These are phyloP conservation scores for Frankliniella fusca DNA, from an alignment of 2,888 invertebrate species.

Conservation along the genomic window DNA sequence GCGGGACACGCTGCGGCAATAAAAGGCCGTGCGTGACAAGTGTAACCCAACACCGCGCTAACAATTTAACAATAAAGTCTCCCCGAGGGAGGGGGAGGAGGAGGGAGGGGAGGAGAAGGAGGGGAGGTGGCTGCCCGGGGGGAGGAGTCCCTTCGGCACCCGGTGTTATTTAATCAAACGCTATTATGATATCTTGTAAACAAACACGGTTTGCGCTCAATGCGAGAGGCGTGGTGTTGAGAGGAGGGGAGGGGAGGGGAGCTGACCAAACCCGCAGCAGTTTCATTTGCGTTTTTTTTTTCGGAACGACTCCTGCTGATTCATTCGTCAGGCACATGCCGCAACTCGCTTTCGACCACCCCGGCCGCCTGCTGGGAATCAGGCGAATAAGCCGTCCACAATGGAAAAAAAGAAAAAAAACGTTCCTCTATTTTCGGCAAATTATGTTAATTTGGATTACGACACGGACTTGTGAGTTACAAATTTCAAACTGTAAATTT, in stretches of 20 bases:
- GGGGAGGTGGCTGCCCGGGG: not conserved
- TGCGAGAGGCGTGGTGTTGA: not conserved
- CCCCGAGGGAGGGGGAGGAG: not conserved
- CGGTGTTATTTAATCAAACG: constrained; percentile 16
- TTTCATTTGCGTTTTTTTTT: too few species aligned
- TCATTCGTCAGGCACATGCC: too few species aligned
- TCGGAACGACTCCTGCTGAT: too few species aligned
- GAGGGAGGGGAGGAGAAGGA: constrained; percentile 1
- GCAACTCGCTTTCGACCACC: too few species aligned
- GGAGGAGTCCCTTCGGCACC: not conserved
- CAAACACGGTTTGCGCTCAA: not conserved
- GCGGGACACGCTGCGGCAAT: constrained; percentile 5
- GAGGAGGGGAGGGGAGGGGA: not conserved
- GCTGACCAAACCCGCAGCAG: too few species aligned
- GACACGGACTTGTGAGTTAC: too few species aligned
- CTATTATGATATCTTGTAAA: constrained; percentile 25
- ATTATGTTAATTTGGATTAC: too few species aligned
- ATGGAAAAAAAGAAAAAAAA: too few species aligned
- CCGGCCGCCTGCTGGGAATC: too few species aligned
- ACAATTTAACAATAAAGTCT: constrained; percentile 25
- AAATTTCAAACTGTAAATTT: too few species aligned
- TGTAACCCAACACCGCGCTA: constrained; percentile 11
- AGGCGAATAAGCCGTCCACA: too few species aligned
- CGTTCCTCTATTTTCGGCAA: too few species aligned
- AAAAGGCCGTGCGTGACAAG: not conserved